Evolutionary conservation across 2,113 vertebrate genomes (phyloP), one percentile per base, ranked within the genome.

Genomic region (Lepisosteus oculatus): DNA sequence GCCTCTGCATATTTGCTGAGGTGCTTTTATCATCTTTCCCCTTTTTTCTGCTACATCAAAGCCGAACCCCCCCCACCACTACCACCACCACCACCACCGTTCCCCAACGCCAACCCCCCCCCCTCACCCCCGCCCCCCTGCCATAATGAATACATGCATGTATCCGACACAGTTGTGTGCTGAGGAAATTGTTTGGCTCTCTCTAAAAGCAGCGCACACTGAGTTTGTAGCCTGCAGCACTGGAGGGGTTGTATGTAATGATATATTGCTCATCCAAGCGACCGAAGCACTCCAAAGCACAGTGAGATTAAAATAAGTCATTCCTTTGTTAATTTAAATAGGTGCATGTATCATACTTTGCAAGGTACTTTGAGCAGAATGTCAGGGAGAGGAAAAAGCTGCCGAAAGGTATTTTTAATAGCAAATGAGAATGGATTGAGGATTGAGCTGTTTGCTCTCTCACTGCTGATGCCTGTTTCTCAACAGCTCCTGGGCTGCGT

Each of bases 321-420:
- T 95, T 95, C 94, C 93, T 97, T 96, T 97, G 95, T 98, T 97
- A 96, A 97, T 97, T 97, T 97, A 96, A 98, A 97, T 96, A 95
- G 96, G 93, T 95, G 95, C 95, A 96, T 96, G 94, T 93, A 96
- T 98, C 95, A 95, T 93, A 95, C 92, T 95, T 95, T 95, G 93
- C 93, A 73, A 88, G 92, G 91, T 91, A 92, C 91, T 93, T 92
- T 91, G 93, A 93, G 93, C 83, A 89, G 90, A 94, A 90, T 92
- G 90, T 89, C 93, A 93, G 92, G 88, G 86, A 93, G 92, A 76
- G 78, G 83, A 84, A 84, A 94, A 93, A 93, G 93, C 89, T 87
- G 93, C 95, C 95, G 93, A 95, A 93, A 96, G 95, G 95, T 97
- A 94, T 96, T 97, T 97, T 95, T 95, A 93, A 93, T 93, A 90